These are phyloP conservation scores for Zaprionus nigranus DNA, from an alignment of 1,140 invertebrate species.

Conservation along the genomic window DNA sequence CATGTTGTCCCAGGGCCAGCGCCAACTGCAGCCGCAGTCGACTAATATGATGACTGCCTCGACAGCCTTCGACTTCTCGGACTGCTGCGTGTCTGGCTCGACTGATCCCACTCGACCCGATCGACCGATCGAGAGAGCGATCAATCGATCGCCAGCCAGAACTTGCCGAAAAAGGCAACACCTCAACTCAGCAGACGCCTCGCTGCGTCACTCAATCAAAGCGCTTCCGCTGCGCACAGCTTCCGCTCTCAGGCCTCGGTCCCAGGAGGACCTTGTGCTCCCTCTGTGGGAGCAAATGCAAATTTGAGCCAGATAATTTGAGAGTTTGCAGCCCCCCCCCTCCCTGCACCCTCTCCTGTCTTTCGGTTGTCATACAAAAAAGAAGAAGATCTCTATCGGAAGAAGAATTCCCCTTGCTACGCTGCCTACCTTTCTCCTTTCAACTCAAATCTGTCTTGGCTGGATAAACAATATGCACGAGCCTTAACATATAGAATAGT, in stretches of 20 bases:
- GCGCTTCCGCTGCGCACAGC: constrained; percentile 55
- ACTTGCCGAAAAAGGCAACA: constrained; percentile 10
- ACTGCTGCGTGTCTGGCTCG: constrained; percentile 28
- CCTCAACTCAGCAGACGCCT: constrained; percentile 4
- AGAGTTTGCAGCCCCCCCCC: background rate
- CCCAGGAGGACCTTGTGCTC: background rate
- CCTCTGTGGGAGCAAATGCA: constrained; percentile 2
- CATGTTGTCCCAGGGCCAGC: constrained; percentile 59
- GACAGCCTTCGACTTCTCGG: constrained; percentile 56
- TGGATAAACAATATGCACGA: too few relatives aligned
- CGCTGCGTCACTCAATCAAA: constrained; percentile 67
- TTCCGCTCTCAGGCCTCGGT: constrained; percentile 35
- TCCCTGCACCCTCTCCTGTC: background rate
- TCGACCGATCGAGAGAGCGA: background rate
- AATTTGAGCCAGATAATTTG: constrained; percentile 1
- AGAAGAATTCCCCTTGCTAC: background rate
- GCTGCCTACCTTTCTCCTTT: background rate
- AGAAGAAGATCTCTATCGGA: background rate
- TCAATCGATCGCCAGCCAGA: constrained; percentile 6
- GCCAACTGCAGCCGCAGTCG: constrained; percentile 54
- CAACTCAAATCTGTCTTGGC: too few relatives aligned
- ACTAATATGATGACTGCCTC: constrained; percentile 71
- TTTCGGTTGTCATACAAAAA: background rate
- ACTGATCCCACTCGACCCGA: too few relatives aligned
- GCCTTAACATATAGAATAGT: too few relatives aligned